phyloP scores from a whole-genome alignment of 2,797 vertebrate genomes.

The Centropyge bicolor region DNA sequence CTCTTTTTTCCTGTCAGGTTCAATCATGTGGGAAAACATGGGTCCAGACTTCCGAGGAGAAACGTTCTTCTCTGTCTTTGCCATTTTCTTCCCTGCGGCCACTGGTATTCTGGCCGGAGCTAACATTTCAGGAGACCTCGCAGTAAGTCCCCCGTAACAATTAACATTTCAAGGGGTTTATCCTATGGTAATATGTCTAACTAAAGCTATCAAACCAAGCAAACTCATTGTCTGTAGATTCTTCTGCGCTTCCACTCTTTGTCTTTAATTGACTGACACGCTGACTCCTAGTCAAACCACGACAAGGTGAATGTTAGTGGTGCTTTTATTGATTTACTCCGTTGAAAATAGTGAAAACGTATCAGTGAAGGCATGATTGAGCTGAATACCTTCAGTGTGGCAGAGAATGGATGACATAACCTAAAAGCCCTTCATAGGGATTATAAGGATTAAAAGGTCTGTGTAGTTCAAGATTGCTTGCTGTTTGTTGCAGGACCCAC shows the following conservation, averaged over 20 bases:
- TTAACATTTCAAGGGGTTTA: background rate
- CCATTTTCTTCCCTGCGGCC: constrained; percentile 99
- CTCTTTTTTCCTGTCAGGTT: constrained; percentile 74
- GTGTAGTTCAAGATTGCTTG: background rate
- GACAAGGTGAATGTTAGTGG: background rate
- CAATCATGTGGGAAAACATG: constrained; percentile 96
- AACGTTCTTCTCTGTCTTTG: constrained; percentile 96
- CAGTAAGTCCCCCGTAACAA: constrained; percentile 85
- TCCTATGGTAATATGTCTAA: background rate
- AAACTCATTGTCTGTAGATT: background rate
- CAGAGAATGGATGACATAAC: background rate
- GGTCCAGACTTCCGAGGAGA: constrained; percentile 92
- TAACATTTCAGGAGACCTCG: constrained; percentile 99
- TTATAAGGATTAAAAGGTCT: constrained; percentile 1
- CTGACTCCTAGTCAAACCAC: background rate
- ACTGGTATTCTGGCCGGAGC: constrained; percentile 98
- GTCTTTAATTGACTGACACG: background rate
- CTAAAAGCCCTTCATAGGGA: background rate
- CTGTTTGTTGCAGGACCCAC: constrained; percentile 90
- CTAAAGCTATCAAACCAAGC: background rate
- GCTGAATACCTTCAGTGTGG: background rate
- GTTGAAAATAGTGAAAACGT: background rate
- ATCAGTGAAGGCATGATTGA: background rate
- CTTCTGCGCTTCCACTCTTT: background rate
- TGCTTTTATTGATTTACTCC: background rate